A percentile compares a stretch with the other conserved stretches of the same genome.
Evolutionary conservation across 1,140 invertebrate genomes (phyloP).

Genomic region (Zaprionus capensis): DNA sequence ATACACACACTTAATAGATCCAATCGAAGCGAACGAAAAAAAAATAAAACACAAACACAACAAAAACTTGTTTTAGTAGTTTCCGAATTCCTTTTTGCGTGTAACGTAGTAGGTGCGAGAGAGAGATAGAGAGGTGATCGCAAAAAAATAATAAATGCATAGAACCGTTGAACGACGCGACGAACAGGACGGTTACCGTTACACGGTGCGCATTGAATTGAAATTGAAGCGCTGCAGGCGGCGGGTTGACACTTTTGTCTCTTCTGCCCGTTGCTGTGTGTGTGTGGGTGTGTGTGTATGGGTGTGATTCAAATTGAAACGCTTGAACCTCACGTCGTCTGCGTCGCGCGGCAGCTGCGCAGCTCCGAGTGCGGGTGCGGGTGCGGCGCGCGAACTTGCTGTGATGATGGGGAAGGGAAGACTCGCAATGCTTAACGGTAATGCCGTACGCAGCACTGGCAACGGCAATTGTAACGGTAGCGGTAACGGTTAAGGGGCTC

Average conservation of each 20-base stretch:
- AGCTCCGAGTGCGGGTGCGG: slow-evolving; percentile 29
- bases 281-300: slow-evolving; percentile 15
- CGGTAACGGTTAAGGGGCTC: slow-evolving; percentile 20
- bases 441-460: background rate
- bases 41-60: slow-evolving; percentile 24
- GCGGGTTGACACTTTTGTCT: slow-evolving; percentile 71
- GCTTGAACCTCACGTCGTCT: slow-evolving; percentile 74
- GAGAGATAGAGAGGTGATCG: background rate
- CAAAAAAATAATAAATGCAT: slow-evolving; percentile 23
- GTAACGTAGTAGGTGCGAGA: background rate
- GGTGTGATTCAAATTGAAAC: slow-evolving; percentile 68
- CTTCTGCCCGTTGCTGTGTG: slow-evolving; percentile 21
- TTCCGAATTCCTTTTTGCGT: slow-evolving; percentile 21
- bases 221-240: slow-evolving; percentile 73
- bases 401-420: background rate
- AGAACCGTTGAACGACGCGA: slow-evolving; percentile 59
- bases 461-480: slow-evolving; percentile 26
- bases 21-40: slow-evolving; percentile 12
- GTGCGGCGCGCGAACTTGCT: slow-evolving; percentile 5
- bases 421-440: slow-evolving; percentile 19
- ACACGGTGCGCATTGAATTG: slow-evolving; percentile 75
- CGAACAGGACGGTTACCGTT: slow-evolving; percentile 74
- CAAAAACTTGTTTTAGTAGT: slow-evolving; percentile 14
- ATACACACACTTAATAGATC: slow-evolving; percentile 38
- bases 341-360: slow-evolving; percentile 47